Conservation (phyloP, 2,888 invertebrate genomes). For the Dione juno region DNA sequence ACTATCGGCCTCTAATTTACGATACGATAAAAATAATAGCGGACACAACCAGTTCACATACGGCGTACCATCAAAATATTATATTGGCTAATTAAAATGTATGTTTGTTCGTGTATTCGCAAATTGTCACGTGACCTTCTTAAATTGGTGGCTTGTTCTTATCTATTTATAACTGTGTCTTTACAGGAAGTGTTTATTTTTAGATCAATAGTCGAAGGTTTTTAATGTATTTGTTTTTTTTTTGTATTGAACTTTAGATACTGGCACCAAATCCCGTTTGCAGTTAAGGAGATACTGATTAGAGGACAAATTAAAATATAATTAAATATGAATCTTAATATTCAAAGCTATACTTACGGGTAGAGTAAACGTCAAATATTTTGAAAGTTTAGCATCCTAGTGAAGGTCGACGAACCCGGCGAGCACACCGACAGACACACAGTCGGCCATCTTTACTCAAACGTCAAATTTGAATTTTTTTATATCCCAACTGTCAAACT, state of each 20-base stretch:
- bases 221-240: background rate
- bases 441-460: constrained; percentile 76
- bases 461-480: constrained; percentile 64
- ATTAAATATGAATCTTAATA: background rate
- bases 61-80: constrained; percentile 21
- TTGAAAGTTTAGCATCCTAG: constrained; percentile 79
- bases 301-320: background rate
- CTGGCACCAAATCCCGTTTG: background rate
- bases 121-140: background rate
- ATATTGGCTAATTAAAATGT: constrained; percentile 13
- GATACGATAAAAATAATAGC: constrained; percentile 77
- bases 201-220: background rate
- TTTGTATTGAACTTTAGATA: no score
- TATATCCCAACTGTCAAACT: constrained; percentile 68
- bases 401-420: constrained; percentile 73
- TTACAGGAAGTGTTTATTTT: background rate
- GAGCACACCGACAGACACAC: constrained; percentile 70
- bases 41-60: constrained; percentile 22
- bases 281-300: constrained; percentile 3
- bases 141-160: background rate
- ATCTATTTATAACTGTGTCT: constrained; percentile 1
- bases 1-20: constrained; percentile 72
- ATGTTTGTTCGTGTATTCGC: background rate
- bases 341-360: constrained; percentile 67
- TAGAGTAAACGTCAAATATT: constrained; percentile 79